These are phyloP conservation scores for Alouatta palliata DNA, from an alignment of 2,113 vertebrate species.

Conservation along the genomic window DNA sequence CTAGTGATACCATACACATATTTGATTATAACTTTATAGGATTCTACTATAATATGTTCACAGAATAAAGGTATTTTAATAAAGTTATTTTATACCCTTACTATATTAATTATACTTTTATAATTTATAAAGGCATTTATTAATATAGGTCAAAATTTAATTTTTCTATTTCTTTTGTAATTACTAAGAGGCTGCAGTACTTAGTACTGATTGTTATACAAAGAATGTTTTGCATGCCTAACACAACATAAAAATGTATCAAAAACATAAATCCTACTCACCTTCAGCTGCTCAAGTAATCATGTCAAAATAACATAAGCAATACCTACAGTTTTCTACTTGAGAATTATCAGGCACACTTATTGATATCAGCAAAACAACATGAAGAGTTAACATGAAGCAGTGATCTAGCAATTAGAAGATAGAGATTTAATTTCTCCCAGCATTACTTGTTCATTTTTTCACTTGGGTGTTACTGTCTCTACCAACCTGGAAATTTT, in stretches of 20 bases:
- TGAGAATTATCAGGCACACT: not conserved
- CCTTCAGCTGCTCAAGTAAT: slow-evolving; percentile 2
- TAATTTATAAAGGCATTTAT: not conserved
- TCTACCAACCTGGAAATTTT: not conserved
- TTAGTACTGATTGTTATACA: not conserved
- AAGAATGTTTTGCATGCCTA: not conserved
- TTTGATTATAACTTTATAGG: not conserved
- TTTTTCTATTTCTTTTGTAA: slow-evolving; percentile 21
- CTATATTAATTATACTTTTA: not conserved
- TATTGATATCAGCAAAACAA: not conserved
- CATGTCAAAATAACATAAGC: not conserved
- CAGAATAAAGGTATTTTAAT: not conserved
- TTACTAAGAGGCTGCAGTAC: not conserved
- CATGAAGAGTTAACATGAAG: not conserved
- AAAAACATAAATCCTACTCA: not conserved
- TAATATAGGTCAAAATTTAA: not conserved
- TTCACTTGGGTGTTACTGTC: not conserved
- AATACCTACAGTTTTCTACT: not conserved
- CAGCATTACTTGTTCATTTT: not conserved
- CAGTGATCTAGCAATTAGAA: not conserved
- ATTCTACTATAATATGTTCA: not conserved
- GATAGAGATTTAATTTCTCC: not conserved
- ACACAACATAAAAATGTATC: not conserved
- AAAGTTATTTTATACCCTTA: no score
- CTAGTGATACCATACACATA: not conserved